Evolutionary conservation across 2,888 invertebrate genomes (phyloP).

Genomic region (Cremastinae sp.): DNA sequence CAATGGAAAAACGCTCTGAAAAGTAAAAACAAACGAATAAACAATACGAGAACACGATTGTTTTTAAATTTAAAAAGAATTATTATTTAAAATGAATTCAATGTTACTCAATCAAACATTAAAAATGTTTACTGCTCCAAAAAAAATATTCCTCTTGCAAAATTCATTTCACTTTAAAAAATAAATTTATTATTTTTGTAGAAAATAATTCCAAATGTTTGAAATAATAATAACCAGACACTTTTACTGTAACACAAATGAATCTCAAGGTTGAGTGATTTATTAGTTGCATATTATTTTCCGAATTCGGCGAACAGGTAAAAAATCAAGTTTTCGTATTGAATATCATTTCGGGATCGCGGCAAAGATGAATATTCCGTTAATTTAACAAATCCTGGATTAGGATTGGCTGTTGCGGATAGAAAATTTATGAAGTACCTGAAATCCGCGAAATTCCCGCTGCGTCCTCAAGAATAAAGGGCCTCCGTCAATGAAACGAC

Average conservation of each 20-base stretch:
- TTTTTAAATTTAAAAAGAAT: not conserved
- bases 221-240: no score
- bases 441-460: slow-evolving; percentile 66
- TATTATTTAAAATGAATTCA: not conserved
- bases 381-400: slow-evolving; percentile 25
- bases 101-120: not conserved
- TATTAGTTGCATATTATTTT: not conserved
- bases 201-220: no score
- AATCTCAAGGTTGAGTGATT: not conserved
- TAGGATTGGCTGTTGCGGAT: slow-evolving; percentile 60
- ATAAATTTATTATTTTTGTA: no score
- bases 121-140: not conserved
- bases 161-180: no score
- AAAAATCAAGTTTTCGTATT: not conserved
- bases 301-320: not conserved
- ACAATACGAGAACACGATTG: no score
- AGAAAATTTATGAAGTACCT: slow-evolving; percentile 60
- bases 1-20: not conserved
- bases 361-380: slow-evolving; percentile 27
- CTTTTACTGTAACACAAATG: no score
- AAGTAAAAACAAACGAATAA: not conserved
- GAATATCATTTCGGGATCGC: slow-evolving; percentile 9
- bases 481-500: slow-evolving; percentile 69
- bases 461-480: slow-evolving; percentile 64
- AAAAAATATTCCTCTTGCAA: not conserved